Percentiles rank a stretch among this genome's conserved stretches.
These are phyloP conservation scores for Desoria tigrina DNA, from an alignment of 2,888 invertebrate genomes.

Conservation along the genomic window DNA sequence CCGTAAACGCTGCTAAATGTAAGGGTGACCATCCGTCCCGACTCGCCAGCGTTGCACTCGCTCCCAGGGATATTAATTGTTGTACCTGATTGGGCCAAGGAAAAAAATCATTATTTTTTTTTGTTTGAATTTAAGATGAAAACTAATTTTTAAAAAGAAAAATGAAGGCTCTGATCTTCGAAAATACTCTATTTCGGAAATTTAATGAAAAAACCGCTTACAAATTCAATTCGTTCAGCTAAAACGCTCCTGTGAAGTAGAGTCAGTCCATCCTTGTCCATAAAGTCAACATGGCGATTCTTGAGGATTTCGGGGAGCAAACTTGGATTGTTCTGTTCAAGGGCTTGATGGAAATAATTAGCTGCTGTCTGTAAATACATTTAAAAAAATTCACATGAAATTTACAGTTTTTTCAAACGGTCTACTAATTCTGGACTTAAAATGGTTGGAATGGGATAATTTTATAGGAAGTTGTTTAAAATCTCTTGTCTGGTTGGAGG, in stretches of 20 bases:
- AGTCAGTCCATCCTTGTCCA: constrained; percentile 52
- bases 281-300: constrained; percentile 48
- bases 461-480: too few relatives aligned
- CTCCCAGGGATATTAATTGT: constrained; percentile 49
- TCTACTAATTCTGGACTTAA: too few relatives aligned
- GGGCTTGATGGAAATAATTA: constrained; percentile 42
- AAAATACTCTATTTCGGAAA: too few relatives aligned
- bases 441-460: too few relatives aligned
- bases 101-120: not conserved
- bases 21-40: constrained; percentile 52
- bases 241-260: constrained; percentile 50
- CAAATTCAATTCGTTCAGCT: constrained; percentile 52
- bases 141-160: too few relatives aligned
- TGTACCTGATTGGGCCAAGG: constrained; percentile 49
- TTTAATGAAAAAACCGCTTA: too few relatives aligned
- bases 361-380: constrained; percentile 34
- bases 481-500: too few relatives aligned
- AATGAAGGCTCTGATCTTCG: too few relatives aligned
- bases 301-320: constrained; percentile 50
- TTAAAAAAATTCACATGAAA: too few relatives aligned
- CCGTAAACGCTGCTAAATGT: constrained; percentile 50
- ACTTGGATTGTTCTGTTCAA: constrained; percentile 48
- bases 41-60: constrained; percentile 50
- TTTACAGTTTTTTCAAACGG: constrained; percentile 6
- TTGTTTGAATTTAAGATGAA: not conserved